These are phyloP conservation scores for Sarcophilus harrisii DNA, from an alignment of 2,797 vertebrate species.

Conservation along the genomic window DNA sequence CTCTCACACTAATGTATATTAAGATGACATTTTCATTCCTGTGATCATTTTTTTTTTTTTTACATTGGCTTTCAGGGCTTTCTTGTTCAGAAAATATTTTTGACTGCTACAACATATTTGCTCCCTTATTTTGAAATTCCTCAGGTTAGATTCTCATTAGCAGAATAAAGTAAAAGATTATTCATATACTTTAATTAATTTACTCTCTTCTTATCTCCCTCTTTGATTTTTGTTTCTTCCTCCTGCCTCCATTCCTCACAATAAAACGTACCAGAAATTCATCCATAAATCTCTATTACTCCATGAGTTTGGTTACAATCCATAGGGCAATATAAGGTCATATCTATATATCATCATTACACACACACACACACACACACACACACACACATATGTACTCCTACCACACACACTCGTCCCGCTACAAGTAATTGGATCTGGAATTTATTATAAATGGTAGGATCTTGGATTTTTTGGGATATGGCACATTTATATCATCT, in stretches of 20 bases:
- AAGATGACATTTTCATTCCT: neutral
- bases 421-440: neutral
- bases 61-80: neutral
- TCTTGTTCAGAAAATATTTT: slow-evolving; percentile 11
- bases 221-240: neutral
- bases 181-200: neutral
- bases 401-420: neutral
- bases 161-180: neutral
- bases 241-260: slow-evolving; percentile 4
- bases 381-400: too few relatives aligned
- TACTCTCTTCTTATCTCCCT: neutral
- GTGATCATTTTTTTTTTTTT: neutral
- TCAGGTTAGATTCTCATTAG: neutral
- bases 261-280: slow-evolving; percentile 18
- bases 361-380: too few relatives aligned
- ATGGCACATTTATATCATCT: neutral
- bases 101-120: neutral
- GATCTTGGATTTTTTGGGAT: neutral
- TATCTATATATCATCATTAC: neutral
- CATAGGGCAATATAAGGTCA: neutral
- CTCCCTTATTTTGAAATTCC: neutral
- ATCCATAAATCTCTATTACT: slow-evolving; percentile 3
- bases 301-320: slow-evolving; percentile 22
- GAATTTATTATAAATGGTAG: neutral
- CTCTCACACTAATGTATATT: neutral